Evolutionary conservation across 2,888 invertebrate species (phyloP).

Genomic region (Drosophila rellima): DNA sequence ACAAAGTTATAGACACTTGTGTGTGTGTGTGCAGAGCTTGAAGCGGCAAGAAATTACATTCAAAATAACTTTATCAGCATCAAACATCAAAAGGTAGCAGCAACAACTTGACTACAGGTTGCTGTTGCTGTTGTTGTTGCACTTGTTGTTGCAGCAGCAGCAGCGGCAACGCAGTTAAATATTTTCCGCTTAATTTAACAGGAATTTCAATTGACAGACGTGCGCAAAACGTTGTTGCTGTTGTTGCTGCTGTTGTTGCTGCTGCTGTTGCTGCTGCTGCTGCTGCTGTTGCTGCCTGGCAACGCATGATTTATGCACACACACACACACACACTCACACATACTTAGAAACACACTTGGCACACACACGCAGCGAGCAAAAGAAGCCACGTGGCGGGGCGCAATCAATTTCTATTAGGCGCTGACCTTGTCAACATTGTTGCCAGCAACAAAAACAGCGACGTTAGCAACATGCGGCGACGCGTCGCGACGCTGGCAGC

Average conservation of each 20-base stretch:
- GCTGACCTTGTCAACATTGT: conserved; percentile 83
- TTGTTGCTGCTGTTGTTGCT: conserved; percentile 20
- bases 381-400: conserved; percentile 49
- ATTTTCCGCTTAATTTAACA: conserved; percentile 84
- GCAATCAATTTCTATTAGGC: conserved; percentile 76
- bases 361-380: conserved; percentile 11
- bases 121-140: conserved; percentile 14
- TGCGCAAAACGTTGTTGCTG: conserved; percentile 58
- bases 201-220: conserved; percentile 84
- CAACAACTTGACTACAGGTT: conserved; percentile 49
- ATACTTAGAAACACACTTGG: conserved; percentile 26
- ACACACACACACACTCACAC: conserved; percentile 41
- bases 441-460: conserved; percentile 60
- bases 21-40: conserved; percentile 42
- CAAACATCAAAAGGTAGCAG: conserved; percentile 54
- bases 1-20: background rate
- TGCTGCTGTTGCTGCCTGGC: conserved; percentile 27
- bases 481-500: conserved; percentile 36
- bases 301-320: conserved; percentile 79
- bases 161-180: conserved; percentile 73
- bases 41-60: conserved; percentile 55
- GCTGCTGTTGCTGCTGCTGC: conserved; percentile 18
- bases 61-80: conserved; percentile 75
- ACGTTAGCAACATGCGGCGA: conserved; percentile 59
- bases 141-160: conserved; percentile 22